Percentiles rank a stretch among this genome's conserved stretches.
phyloP scores from a whole-genome alignment of 1,140 invertebrate genomes.

The Drosophila malerkotliana region DNA sequence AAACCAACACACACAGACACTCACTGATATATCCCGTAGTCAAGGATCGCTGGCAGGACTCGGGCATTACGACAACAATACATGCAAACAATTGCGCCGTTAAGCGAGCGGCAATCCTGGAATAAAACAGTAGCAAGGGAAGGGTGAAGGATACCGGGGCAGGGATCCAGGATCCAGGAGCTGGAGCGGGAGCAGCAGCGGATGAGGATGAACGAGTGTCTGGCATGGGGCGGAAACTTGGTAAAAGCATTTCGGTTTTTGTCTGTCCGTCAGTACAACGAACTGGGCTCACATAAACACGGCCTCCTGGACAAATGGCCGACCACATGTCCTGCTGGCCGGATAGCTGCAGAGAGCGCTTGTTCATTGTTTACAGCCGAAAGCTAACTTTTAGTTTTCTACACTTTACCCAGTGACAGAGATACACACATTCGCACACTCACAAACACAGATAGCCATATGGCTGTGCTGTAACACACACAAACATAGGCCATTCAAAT shows the following conservation, averaged over 20 bases:
- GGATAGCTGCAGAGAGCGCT: constrained; percentile 31
- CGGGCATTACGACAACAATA: constrained; percentile 50
- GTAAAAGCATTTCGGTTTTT: constrained; percentile 79
- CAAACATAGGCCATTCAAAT: constrained; percentile 62
- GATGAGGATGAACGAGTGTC: constrained; percentile 49
- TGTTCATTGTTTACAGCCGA: constrained; percentile 66
- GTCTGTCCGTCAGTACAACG: constrained; percentile 47
- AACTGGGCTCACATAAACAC: constrained; percentile 60
- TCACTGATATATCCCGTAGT: constrained; percentile 7
- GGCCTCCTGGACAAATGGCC: constrained; percentile 75
- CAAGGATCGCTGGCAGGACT: background rate
- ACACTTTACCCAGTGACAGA: constrained; percentile 59
- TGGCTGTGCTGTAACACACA: constrained; percentile 1
- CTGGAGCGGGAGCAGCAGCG: background rate
- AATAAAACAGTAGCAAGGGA: background rate
- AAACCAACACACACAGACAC: constrained; percentile 39
- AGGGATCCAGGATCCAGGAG: background rate
- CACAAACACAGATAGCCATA: constrained; percentile 7
- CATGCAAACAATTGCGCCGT: constrained; percentile 62
- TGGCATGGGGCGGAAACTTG: constrained; percentile 72
- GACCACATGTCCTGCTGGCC: constrained; percentile 55
- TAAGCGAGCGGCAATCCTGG: constrained; percentile 46
- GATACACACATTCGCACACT: constrained; percentile 13
- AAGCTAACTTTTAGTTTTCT: constrained; percentile 80
- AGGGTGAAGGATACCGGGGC: background rate